A percentile compares a stretch with the other conserved stretches of the same genome.
phyloP scores from a whole-genome alignment of 2,888 invertebrate species.

The Heliconius erato region DNA sequence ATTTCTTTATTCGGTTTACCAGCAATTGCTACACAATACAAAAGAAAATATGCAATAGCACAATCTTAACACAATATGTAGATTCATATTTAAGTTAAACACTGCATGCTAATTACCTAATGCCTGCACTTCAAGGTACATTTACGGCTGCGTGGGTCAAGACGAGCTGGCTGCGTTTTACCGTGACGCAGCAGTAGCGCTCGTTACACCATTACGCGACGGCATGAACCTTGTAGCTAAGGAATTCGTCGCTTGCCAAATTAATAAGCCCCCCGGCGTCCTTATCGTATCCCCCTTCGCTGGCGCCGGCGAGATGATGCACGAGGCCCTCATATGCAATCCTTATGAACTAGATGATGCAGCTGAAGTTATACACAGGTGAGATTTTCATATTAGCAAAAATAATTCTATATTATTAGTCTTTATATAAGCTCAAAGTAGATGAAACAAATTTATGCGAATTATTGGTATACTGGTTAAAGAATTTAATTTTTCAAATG shows the following conservation, averaged over 20 bases:
- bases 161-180: slow-evolving; percentile 95
- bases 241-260: slow-evolving; percentile 96
- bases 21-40: neutral
- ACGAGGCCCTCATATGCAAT: slow-evolving; percentile 95
- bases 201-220: slow-evolving; percentile 94
- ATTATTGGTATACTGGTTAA: neutral
- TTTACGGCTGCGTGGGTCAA: slow-evolving; percentile 95
- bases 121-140: slow-evolving; percentile 83
- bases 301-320: slow-evolving; percentile 97
- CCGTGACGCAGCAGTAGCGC: slow-evolving; percentile 93
- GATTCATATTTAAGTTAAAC: no score
- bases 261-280: slow-evolving; percentile 93
- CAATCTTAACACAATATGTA: no score
- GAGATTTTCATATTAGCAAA: neutral
- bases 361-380: slow-evolving; percentile 94
- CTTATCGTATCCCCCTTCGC: slow-evolving; percentile 96
- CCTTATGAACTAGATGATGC: slow-evolving; percentile 95
- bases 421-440: no score
- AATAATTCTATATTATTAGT: no score
- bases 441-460: neutral
- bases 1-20: neutral
- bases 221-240: slow-evolving; percentile 97
- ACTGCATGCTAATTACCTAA: neutral
- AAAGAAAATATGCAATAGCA: neutral
- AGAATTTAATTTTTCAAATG: no score